Evolutionary conservation across 2,888 invertebrate genomes (phyloP).

Genomic region (Scaptomyza cyrtandrae): DNA sequence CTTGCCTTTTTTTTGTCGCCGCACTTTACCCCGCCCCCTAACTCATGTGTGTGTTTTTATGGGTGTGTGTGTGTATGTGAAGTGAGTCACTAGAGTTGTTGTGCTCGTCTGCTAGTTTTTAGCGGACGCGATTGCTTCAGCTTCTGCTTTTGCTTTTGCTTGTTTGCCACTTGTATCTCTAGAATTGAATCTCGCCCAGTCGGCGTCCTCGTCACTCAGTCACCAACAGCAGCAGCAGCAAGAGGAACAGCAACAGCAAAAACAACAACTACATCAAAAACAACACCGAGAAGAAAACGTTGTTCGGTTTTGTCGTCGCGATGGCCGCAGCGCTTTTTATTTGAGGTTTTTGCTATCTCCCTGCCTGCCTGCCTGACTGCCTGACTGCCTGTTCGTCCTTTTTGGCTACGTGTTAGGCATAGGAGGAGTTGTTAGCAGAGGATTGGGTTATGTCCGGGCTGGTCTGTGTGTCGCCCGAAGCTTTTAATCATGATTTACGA

Average conservation of each 20-base stretch:
- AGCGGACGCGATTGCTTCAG: constrained; percentile 40
- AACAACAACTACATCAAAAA: constrained; percentile 14
- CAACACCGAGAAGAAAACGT: constrained; percentile 5
- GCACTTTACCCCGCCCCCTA: constrained; percentile 15
- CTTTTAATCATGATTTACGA: constrained; percentile 83
- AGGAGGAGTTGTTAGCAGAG: constrained; percentile 42
- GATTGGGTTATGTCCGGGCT: constrained; percentile 42
- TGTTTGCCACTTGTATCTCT: constrained; percentile 75
- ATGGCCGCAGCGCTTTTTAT: constrained; percentile 72
- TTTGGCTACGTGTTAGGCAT: constrained; percentile 72
- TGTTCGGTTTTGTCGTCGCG: constrained; percentile 58
- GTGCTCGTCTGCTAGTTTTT: constrained; percentile 61
- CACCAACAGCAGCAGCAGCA: constrained; percentile 24
- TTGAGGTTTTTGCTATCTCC: constrained; percentile 55
- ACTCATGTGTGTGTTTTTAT: constrained; percentile 2
- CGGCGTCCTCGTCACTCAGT: constrained; percentile 66
- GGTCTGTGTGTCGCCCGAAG: constrained; percentile 75
- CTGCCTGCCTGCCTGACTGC: constrained; percentile 27
- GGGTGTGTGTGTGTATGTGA: constrained; percentile 29
- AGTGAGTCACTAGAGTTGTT: constrained; percentile 70
- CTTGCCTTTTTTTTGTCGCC: constrained; percentile 26
- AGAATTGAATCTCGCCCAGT: constrained; percentile 77
- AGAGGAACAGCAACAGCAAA: constrained; percentile 16
- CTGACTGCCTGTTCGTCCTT: constrained; percentile 26
- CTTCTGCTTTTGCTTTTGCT: constrained; percentile 46